Evolutionary conservation across 2,113 vertebrate species (phyloP).

Genomic region (Oenanthe oenanthe): DNA sequence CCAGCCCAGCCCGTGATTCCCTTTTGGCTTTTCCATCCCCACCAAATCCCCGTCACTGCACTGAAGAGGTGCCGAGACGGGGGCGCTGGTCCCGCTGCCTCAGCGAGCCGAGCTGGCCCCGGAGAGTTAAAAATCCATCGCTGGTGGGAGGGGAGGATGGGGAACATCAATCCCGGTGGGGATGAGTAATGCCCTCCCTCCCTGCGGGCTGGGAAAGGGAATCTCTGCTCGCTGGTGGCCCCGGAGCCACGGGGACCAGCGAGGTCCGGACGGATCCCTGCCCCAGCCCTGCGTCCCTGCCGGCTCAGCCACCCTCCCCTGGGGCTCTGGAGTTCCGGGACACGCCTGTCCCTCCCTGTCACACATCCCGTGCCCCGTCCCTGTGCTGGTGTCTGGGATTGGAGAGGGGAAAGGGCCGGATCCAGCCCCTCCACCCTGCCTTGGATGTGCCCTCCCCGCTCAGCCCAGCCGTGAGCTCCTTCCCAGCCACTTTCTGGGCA

Average conservation of each 20-base stretch:
- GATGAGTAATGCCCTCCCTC: not conserved
- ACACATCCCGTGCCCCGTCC: not conserved
- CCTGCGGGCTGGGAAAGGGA: not conserved
- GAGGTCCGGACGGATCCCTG: not conserved
- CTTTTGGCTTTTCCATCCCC: not conserved
- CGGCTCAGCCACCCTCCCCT: rapidly evolving
- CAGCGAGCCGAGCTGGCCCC: not conserved
- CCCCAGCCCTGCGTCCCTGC: rapidly evolving
- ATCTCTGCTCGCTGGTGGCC: not conserved
- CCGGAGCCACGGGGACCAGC: not conserved
- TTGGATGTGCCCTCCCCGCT: rapidly evolving
- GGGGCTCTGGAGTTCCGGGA: not conserved
- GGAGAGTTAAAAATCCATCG: not conserved
- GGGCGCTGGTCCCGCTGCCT: not conserved
- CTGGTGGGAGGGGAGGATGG: not conserved
- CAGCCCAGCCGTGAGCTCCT: not conserved
- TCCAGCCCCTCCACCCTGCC: rapidly evolving
- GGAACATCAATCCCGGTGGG: not conserved
- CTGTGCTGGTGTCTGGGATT: rapidly evolving
- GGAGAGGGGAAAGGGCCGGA: rapidly evolving
- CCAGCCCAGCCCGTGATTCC: rapidly evolving
- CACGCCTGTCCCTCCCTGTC: not conserved
- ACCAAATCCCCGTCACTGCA: not conserved
- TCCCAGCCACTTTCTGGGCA: not conserved
- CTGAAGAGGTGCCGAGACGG: rapidly evolving